Base-by-base conservation (phyloP, 2,888 invertebrate genomes). In the Cistogaster globosa region DNA sequence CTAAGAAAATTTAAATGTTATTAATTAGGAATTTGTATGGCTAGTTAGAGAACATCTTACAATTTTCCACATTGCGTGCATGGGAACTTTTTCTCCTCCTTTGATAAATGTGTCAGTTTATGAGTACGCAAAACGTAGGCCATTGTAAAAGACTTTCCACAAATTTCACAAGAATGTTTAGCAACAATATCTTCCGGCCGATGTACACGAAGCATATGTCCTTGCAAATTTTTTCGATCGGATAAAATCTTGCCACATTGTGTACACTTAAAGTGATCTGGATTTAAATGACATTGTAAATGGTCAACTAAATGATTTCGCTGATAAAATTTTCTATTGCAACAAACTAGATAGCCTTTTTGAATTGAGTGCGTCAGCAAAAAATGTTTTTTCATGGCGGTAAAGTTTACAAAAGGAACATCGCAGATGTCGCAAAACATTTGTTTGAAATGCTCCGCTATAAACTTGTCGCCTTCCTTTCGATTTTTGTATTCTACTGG, bases 141-240 rank as follows among this genome's bases (percentile, higher is more conserved):
- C 79, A 88, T 89, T 53, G 89, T 89, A 67, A 91, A 91, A 0
- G 88, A 87, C 72, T 90, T 91, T 0, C 90, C 88, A 63, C 91
- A 91, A 55, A 90, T 89, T 22, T 91, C 90, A 58, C 91, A 91
- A 0, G 78, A 68, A 77, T 91, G 90, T 14, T 89, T 85, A 22
- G 87, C 87, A 45, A 89, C 89, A 20, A 90, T 87, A 38, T 89
- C 88, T 77, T 91, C 89, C 57, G 91, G 88, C 20, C 89, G 88
- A 38, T 92, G 91, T 76, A 90, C 90, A 86, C 92, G 92, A 6
- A 88, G 88, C 12, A 90, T 89, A 69, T 91, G 91, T 2, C 87
- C 62, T 22, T 91, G 89, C 1, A 91, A 87, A 0, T 88, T 72
- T 4, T 88, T 89, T 0, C 90, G 88, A 38, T 91, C 91, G 16